Evolutionary conservation across 1,140 invertebrate genomes (phyloP).

Genomic region (Dendrolimus punctatus): DNA sequence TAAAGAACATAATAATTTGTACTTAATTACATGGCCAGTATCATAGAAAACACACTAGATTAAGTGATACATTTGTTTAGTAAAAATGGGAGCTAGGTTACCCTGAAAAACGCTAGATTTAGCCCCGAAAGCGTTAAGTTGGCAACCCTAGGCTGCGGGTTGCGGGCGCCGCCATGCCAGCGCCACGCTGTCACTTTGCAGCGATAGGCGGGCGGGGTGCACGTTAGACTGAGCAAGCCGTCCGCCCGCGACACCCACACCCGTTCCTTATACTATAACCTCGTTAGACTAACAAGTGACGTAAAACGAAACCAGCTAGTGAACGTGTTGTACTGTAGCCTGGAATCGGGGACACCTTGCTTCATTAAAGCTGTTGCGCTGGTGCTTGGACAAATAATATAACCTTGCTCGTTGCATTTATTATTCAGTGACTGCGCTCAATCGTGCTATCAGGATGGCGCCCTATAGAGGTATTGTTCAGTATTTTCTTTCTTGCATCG

Average conservation of each 20-base stretch:
- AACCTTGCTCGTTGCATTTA: constrained; percentile 63
- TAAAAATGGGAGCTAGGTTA: too few species aligned
- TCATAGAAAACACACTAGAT: too few species aligned
- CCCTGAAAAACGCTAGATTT: too few species aligned
- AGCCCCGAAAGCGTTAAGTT: too few species aligned
- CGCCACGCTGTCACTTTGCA: constrained; percentile 59
- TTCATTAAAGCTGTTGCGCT: constrained; percentile 19
- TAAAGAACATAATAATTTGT: too few species aligned
- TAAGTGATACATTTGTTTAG: too few species aligned
- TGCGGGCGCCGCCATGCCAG: constrained; percentile 27
- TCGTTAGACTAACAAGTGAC: constrained; percentile 49
- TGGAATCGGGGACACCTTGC: constrained; percentile 18
- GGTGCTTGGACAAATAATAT: constrained; percentile 32
- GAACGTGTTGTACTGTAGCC: constrained; percentile 17
- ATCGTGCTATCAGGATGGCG: constrained; percentile 59
- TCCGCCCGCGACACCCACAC: constrained; percentile 21
- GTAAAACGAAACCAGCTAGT: constrained; percentile 41
- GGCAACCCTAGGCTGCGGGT: constrained; percentile 14
- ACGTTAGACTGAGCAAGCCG: constrained; percentile 25
- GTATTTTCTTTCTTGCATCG: too few species aligned
- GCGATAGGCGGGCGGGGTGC: constrained; percentile 37
- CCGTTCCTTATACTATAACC: constrained; percentile 44
- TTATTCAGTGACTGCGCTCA: constrained; percentile 64
- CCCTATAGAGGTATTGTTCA: constrained; percentile 55
- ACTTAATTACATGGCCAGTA: too few species aligned